Evolutionary conservation across 2,888 invertebrate genomes (phyloP), one percentile per base, ranked within the genome.

Genomic region (Drosophila bunnanda): DNA sequence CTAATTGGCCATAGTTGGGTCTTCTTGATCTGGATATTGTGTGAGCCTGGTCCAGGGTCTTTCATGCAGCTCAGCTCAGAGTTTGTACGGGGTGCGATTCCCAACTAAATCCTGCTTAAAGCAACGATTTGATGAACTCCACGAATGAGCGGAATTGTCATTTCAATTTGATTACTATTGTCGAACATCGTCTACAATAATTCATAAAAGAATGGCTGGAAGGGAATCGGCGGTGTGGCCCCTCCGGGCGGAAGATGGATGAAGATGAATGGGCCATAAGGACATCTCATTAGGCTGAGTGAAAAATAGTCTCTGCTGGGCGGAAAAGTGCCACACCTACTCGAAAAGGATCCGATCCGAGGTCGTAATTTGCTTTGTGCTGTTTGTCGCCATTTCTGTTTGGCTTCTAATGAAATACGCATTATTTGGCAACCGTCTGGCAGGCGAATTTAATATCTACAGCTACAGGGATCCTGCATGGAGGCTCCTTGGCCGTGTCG

Each of bases 331-430:
- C 41, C 59, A 17, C 58, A 44, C 56, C 69, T 44, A 32, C 41
- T 36, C n/a, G 50, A n/a, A n/a, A n/a, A n/a, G n/a, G 25, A 12
- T n/a, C 30, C 17, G 25, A 60, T 41, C 7, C 15, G 6, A 7
- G 46, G 6, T 28, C 15, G 61, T n/a, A 41, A 50, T 65, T 65
- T 54, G 41, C 30, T 28, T 30, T 59, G 68, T 66, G 46, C 50
- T 25, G 32, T 28, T 55, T 71, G 68, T 68, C 68, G 44, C 70
- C 71, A 32, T 36, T 75, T 44, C 46, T 43, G 36, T 57, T 58
- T 55, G 64, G 53, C 44, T 50, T 78, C 77, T 64, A 75, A 77
- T 78, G 76, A 77, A 77, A 77, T 75, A 78, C 78, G 48, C 77
- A 77, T 77, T 77, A 77, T 75, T 70, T 66, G 62, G 58, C 74